These are phyloP conservation scores for Saccopteryx bilineata DNA, from an alignment of 2,113 vertebrate genomes.

Conservation along the genomic window DNA sequence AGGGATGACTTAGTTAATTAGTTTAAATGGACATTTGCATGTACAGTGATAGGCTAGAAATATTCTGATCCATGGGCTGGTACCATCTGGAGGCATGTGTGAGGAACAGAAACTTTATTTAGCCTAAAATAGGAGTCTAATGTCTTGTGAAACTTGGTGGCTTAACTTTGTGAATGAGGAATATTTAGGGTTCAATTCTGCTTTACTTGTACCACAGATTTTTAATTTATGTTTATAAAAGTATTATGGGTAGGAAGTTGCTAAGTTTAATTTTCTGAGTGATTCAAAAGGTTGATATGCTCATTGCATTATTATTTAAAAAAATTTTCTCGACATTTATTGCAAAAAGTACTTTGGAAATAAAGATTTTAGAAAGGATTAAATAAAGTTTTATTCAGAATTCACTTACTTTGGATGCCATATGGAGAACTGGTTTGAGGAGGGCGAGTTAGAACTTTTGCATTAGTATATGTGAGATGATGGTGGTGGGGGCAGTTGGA, in stretches of 20 bases:
- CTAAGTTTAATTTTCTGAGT: background rate
- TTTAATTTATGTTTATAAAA: conserved; percentile 31
- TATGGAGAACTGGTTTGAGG: background rate
- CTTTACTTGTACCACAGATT: background rate
- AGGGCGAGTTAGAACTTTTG: background rate
- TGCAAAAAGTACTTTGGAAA: background rate
- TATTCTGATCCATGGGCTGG: background rate
- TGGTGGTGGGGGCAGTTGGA: background rate
- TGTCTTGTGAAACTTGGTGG: background rate
- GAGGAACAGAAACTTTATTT: conserved; percentile 30
- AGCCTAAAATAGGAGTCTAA: background rate
- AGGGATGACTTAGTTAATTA: background rate
- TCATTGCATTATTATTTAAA: background rate
- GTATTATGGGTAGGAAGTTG: background rate
- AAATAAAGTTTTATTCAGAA: conserved; percentile 23
- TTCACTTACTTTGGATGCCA: background rate
- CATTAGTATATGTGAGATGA: background rate
- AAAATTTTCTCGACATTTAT: background rate
- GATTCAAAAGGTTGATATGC: conserved; percentile 26
- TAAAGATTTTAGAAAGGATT: conserved; percentile 23
- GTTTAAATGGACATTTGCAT: background rate
- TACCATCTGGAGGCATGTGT: background rate
- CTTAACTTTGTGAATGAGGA: background rate
- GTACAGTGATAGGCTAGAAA: background rate
- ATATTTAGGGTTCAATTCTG: background rate